Evolutionary conservation across 1,140 invertebrate genomes (phyloP).

Genomic region (Spodoptera frugiperda): DNA sequence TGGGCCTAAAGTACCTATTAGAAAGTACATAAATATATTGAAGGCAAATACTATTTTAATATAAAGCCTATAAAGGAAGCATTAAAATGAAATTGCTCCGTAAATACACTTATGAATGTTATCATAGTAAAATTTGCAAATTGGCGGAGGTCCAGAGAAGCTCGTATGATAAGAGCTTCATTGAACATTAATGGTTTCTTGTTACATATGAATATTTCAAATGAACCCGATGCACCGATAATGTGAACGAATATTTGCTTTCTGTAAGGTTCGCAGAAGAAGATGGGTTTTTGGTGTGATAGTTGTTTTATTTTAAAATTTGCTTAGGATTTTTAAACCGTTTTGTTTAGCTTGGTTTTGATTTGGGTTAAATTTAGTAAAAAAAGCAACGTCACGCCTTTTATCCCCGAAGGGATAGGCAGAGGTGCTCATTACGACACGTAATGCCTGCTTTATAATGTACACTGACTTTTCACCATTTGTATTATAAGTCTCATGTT

Average conservation of each 20-base stretch:
- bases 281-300: background rate
- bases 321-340: background rate
- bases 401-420: too few relatives aligned
- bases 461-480: too few relatives aligned
- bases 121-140: conserved; percentile 42
- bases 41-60: background rate
- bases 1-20: too few relatives aligned
- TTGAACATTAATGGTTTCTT: conserved; percentile 77
- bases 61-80: conserved; percentile 1
- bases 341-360: background rate
- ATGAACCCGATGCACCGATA: conserved; percentile 77
- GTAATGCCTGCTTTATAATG: too few relatives aligned
- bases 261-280: conserved; percentile 55
- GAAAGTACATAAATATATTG: background rate
- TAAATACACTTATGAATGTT: conserved; percentile 39
- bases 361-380: too few relatives aligned
- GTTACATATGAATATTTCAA: conserved; percentile 83
- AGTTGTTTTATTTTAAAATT: background rate
- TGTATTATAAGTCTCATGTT: too few relatives aligned
- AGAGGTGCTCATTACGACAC: too few relatives aligned
- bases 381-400: too few relatives aligned
- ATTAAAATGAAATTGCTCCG: conserved; percentile 15
- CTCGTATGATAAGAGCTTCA: conserved; percentile 68
- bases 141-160: conserved; percentile 50
- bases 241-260: conserved; percentile 69